Evolutionary conservation across 1,140 invertebrate species (phyloP).

Genomic region (Notospermus geniculatus): DNA sequence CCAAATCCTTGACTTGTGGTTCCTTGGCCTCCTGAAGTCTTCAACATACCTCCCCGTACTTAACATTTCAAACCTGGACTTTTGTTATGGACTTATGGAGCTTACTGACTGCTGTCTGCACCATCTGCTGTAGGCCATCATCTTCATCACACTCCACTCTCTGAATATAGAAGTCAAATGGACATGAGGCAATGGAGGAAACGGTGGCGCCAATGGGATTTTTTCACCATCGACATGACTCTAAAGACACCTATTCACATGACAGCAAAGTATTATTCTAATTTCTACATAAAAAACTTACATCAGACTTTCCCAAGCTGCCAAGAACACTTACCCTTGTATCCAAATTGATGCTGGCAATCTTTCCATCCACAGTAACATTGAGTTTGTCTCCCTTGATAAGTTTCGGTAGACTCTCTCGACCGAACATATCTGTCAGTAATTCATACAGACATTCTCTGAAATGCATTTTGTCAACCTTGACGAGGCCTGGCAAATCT

Average conservation of each 20-base stretch:
- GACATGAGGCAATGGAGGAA: not conserved
- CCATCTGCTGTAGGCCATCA: conserved; percentile 76
- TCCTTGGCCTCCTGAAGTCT: no score
- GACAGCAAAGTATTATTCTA: no score
- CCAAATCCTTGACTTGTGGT: no score
- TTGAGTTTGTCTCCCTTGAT: conserved; percentile 87
- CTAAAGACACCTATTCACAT: no score
- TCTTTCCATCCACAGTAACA: conserved; percentile 80
- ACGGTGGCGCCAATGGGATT: not conserved
- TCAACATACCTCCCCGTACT: no score
- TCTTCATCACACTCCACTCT: conserved; percentile 79
- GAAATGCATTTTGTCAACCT: conserved; percentile 51
- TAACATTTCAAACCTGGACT: no score
- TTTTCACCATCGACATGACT: no score
- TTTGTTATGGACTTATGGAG: conserved; percentile 76
- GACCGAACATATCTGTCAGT: conserved; percentile 79
- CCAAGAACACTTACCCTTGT: conserved; percentile 64
- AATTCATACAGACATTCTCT: conserved; percentile 89
- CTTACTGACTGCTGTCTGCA: conserved; percentile 81
- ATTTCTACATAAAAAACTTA: no score
- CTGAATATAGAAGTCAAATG: conserved; percentile 57
- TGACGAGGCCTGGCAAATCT: conserved; percentile 35
- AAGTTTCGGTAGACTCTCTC: conserved; percentile 89
- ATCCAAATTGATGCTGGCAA: conserved; percentile 80
- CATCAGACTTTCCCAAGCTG: no score